These are phyloP conservation scores for Suncus etruscus DNA, from an alignment of 2,113 vertebrate species.

Conservation along the genomic window DNA sequence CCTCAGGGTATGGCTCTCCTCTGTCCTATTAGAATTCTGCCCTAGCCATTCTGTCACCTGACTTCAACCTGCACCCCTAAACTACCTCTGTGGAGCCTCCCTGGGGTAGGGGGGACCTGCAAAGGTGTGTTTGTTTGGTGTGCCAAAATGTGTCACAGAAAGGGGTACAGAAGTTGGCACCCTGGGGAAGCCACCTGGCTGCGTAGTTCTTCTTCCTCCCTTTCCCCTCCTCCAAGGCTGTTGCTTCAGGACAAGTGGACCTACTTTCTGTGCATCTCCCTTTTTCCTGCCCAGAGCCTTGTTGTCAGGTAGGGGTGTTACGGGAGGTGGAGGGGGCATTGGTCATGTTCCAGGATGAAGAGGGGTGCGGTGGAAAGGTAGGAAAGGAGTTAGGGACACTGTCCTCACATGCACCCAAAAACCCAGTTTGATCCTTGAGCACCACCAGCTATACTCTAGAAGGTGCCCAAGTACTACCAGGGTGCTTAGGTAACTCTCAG, in stretches of 20 bases:
- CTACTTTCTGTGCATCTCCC: background rate
- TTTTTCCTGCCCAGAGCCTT: background rate
- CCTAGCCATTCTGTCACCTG: background rate
- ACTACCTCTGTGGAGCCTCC: background rate
- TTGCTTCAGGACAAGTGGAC: background rate
- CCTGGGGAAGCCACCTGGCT: rapidly evolving
- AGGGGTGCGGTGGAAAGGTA: too few species aligned
- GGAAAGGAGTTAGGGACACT: too few species aligned
- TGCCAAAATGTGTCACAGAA: background rate
- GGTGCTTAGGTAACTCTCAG: too few species aligned
- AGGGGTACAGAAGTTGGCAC: background rate
- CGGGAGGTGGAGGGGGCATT: background rate
- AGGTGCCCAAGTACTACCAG: too few species aligned
- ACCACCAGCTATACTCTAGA: too few species aligned
- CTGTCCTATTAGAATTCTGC: background rate
- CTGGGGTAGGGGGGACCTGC: background rate
- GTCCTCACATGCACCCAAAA: too few species aligned
- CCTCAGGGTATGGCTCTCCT: background rate
- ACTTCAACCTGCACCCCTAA: background rate
- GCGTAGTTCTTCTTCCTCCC: background rate
- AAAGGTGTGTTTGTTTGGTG: background rate
- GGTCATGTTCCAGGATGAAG: too few species aligned
- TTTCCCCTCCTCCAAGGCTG: background rate
- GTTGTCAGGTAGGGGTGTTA: background rate
- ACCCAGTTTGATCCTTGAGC: too few species aligned